Evolutionary conservation across 2,113 vertebrate genomes (phyloP).

Genomic region (Varanus komodoensis): DNA sequence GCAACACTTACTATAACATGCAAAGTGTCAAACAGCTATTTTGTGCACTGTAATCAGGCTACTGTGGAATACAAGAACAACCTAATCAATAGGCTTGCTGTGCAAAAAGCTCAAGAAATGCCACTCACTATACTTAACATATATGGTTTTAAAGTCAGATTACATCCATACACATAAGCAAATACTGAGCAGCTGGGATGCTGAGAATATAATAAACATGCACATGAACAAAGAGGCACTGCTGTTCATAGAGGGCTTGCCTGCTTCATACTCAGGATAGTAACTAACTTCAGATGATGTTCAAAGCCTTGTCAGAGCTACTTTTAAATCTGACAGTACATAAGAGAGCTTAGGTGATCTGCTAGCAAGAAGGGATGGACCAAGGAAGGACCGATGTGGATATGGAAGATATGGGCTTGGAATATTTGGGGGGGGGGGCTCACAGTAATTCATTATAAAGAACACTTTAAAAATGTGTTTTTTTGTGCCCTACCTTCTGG

Average conservation of each 20-base stretch:
- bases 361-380: no score
- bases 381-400: neutral
- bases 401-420: neutral
- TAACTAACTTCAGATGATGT: neutral
- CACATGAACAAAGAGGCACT: neutral
- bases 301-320: neutral
- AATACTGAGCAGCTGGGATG: neutral
- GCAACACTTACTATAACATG: neutral
- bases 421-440: no score
- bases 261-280: neutral
- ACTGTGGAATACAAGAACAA: neutral
- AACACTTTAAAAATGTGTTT: neutral
- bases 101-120: neutral
- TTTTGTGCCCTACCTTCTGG: neutral
- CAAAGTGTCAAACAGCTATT: neutral
- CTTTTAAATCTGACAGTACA: neutral
- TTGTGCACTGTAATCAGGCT: neutral
- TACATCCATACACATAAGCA: neutral
- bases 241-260: neutral
- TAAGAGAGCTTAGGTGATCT: no score
- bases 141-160: neutral
- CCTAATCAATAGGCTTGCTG: neutral
- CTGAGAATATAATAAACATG: neutral
- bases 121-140: neutral
- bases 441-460: neutral